Percentiles rank a stretch among this genome's conserved stretches.
These are phyloP conservation scores for Perithous albicinctus DNA, from an alignment of 2,888 invertebrate species.

Conservation along the genomic window DNA sequence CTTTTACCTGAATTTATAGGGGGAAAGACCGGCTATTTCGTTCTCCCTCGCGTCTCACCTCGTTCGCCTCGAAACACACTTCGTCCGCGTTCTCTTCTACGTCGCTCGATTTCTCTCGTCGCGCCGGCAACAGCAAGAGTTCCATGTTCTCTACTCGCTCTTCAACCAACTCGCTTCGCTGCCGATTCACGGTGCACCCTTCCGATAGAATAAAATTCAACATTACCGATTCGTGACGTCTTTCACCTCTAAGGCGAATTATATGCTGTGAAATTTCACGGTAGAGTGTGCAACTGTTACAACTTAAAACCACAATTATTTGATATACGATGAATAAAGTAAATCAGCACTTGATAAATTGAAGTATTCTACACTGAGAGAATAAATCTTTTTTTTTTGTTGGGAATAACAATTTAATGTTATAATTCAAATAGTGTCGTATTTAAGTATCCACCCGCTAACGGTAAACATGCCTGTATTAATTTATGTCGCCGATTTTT, in stretches of 20 bases:
- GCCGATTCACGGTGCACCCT: constrained; percentile 2
- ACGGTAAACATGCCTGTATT: too few species aligned
- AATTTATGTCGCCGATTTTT: too few species aligned
- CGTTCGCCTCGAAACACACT: constrained; percentile 23
- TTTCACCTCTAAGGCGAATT: too few species aligned
- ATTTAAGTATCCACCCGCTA: too few species aligned
- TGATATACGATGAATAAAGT: not conserved
- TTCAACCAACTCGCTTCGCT: constrained; percentile 25
- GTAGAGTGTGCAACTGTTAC: not conserved
- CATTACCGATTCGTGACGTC: not conserved
- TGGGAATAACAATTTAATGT: too few species aligned
- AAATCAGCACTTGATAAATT: not conserved
- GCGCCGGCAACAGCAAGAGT: constrained; percentile 16
- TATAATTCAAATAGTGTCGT: too few species aligned
- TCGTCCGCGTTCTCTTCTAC: constrained; percentile 7
- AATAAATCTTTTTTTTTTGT: too few species aligned
- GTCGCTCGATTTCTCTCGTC: constrained; percentile 36
- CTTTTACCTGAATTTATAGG: constrained; percentile 51
- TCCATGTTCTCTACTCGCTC: constrained; percentile 4
- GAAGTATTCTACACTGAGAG: too few species aligned
- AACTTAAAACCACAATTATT: not conserved
- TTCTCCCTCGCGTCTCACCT: constrained; percentile 23
- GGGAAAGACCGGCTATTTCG: constrained; percentile 43
- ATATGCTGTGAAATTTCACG: not conserved
- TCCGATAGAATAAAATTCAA: constrained; percentile 33